These are phyloP conservation scores for Coregonus sp. DNA, from an alignment of 2,797 vertebrate genomes.

Conservation along the genomic window DNA sequence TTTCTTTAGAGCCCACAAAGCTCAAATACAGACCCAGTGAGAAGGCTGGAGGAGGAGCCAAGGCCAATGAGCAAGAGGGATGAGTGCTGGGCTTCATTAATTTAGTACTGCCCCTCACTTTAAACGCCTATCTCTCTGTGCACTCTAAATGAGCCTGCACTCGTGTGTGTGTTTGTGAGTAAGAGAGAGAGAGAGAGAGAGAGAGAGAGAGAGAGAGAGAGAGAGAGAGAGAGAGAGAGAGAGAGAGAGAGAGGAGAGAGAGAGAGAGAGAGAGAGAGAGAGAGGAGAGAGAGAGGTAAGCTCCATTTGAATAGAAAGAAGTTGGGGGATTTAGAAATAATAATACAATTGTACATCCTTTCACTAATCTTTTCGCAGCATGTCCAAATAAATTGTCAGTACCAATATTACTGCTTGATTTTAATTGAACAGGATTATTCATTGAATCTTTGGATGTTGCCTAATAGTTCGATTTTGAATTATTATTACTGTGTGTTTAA, in stretches of 20 bases:
- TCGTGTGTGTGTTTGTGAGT: neutral
- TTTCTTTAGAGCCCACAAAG: slow-evolving; percentile 74
- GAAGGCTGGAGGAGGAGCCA: slow-evolving; percentile 80
- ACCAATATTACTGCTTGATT: neutral
- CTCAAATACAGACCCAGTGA: slow-evolving; percentile 75
- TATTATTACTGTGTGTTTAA: neutral
- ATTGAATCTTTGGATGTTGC: neutral
- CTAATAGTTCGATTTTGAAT: neutral
- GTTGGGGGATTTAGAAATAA: neutral
- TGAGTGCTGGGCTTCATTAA: slow-evolving; percentile 80
- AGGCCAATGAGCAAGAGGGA: slow-evolving; percentile 60
- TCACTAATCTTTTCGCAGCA: neutral
- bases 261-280: slow-evolving; percentile 8
- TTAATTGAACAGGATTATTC: neutral
- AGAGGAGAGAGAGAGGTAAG: slow-evolving; percentile 9
- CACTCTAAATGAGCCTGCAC: neutral
- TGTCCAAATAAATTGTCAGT: slow-evolving; percentile 10
- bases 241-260: slow-evolving; percentile 11
- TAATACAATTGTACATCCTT: neutral
- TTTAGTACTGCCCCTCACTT: slow-evolving; percentile 51
- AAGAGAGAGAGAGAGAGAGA: slow-evolving; percentile 12
- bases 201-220: slow-evolving; percentile 6
- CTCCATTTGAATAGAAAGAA: neutral
- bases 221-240: slow-evolving; percentile 9
- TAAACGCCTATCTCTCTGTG: no score